phyloP scores from a whole-genome alignment of 2,888 invertebrate species.

The Chalcosyrphus nemorum region DNA sequence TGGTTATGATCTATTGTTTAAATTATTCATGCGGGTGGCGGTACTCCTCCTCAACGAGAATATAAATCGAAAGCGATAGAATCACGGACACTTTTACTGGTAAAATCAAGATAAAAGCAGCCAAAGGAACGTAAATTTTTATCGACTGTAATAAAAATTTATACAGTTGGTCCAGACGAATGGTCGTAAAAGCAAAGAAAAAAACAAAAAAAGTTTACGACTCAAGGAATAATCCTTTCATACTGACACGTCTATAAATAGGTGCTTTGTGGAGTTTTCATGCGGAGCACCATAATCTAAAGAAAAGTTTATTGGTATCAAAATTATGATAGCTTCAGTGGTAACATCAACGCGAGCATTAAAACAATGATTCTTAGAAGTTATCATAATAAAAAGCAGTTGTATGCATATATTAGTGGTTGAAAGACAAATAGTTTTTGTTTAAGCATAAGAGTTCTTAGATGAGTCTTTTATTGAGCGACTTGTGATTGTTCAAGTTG shows the following conservation, averaged over 20 bases:
- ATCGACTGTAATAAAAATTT: conserved; percentile 23
- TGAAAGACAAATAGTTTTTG: not conserved
- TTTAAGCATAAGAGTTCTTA: not conserved
- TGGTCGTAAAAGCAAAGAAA: no score
- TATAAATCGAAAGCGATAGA: not conserved
- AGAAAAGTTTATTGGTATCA: not conserved
- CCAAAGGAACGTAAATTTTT: not conserved
- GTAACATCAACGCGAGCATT: not conserved
- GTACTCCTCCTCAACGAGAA: no score
- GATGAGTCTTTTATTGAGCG: no score
- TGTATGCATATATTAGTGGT: not conserved
- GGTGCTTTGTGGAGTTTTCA: not conserved
- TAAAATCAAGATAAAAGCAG: not conserved
- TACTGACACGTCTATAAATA: not conserved
- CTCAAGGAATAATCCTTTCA: conserved; percentile 8
- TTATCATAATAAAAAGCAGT: not conserved
- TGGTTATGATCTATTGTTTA: not conserved
- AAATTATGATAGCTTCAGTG: not conserved
- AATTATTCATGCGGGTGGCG: no score
- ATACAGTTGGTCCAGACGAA: conserved; percentile 6
- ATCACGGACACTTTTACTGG: not conserved
- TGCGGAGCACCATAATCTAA: not conserved
- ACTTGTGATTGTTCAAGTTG: no score
- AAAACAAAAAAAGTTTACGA: conserved; percentile 40
- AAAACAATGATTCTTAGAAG: not conserved